phyloP scores from a whole-genome alignment of 2,888 invertebrate genomes.

The Agrypnus murinus region DNA sequence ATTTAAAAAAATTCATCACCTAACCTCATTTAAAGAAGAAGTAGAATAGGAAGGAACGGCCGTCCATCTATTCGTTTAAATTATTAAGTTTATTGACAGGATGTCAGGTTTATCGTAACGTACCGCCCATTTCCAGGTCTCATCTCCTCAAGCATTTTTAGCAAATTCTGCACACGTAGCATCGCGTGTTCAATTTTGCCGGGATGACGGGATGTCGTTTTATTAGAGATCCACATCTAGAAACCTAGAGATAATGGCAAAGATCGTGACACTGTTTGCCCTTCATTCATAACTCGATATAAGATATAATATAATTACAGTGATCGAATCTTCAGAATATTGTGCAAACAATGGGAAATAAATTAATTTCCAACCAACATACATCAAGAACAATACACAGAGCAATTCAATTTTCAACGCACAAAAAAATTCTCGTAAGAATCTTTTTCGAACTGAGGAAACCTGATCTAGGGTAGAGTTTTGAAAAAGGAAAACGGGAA shows the following conservation, averaged over 20 bases:
- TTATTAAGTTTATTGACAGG: conserved; percentile 51
- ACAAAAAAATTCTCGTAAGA: not conserved
- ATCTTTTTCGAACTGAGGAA: not conserved
- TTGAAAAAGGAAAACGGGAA: conserved; percentile 11
- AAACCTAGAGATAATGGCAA: conserved; percentile 58
- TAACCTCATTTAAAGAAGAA: conserved; percentile 31
- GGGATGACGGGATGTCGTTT: conserved; percentile 57
- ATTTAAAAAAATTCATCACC: too few species aligned
- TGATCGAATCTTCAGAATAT: conserved; percentile 33
- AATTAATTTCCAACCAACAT: conserved; percentile 42
- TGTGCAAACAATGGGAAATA: conserved; percentile 47
- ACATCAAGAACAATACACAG: not conserved
- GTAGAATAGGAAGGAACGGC: conserved; percentile 42
- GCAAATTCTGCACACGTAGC: conserved; percentile 68
- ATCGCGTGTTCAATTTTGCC: conserved; percentile 62
- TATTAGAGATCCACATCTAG: conserved; percentile 60
- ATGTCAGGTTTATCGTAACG: conserved; percentile 51
- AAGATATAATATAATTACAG: conserved; percentile 41
- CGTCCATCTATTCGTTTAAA: conserved; percentile 48
- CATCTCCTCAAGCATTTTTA: conserved; percentile 51
- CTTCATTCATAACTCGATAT: conserved; percentile 49
- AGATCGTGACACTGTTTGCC: conserved; percentile 52
- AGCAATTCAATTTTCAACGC: conserved; percentile 26
- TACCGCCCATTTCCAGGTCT: conserved; percentile 51
- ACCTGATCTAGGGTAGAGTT: not conserved